phyloP scores from a whole-genome alignment of 2,888 invertebrate genomes.

The Lasioglossum figueresi region DNA sequence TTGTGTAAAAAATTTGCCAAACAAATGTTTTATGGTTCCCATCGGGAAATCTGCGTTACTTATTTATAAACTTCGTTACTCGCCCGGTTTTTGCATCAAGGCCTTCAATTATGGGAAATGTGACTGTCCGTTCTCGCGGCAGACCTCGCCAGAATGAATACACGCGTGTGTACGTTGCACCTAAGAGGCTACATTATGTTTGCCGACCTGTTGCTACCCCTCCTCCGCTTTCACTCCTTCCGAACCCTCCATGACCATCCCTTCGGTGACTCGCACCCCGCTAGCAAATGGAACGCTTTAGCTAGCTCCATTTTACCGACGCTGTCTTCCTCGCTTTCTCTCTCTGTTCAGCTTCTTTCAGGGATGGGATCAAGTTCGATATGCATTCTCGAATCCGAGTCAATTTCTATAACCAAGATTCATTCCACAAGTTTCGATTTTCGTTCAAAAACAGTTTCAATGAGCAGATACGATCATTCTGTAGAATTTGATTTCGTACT shows the following conservation, averaged over 20 bases:
- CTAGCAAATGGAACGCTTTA: slow-evolving; percentile 50
- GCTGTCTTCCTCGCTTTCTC: neutral
- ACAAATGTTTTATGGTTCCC: too few relatives aligned
- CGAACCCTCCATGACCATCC: slow-evolving; percentile 50
- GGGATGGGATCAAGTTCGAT: neutral
- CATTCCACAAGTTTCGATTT: neutral
- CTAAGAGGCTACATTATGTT: slow-evolving; percentile 76
- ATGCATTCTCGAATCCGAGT: neutral
- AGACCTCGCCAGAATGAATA: slow-evolving; percentile 53
- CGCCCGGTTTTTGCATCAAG: neutral
- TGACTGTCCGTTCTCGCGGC: neutral
- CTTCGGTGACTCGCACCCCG: slow-evolving; percentile 56
- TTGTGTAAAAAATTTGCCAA: too few relatives aligned
- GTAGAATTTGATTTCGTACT: too few relatives aligned
- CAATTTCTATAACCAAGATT: neutral
- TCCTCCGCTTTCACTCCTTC: slow-evolving; percentile 46
- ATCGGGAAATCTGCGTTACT: too few relatives aligned
- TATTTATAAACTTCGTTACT: neutral
- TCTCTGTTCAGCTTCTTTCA: neutral
- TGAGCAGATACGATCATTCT: too few relatives aligned
- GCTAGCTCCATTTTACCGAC: slow-evolving; percentile 40
- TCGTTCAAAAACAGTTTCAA: neutral
- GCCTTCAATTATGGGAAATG: neutral
- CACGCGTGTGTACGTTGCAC: slow-evolving; percentile 53
- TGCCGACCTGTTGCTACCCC: slow-evolving; percentile 80